Evolutionary conservation across 2,888 invertebrate species (phyloP).

Genomic region (Schizotus pectinicornis): DNA sequence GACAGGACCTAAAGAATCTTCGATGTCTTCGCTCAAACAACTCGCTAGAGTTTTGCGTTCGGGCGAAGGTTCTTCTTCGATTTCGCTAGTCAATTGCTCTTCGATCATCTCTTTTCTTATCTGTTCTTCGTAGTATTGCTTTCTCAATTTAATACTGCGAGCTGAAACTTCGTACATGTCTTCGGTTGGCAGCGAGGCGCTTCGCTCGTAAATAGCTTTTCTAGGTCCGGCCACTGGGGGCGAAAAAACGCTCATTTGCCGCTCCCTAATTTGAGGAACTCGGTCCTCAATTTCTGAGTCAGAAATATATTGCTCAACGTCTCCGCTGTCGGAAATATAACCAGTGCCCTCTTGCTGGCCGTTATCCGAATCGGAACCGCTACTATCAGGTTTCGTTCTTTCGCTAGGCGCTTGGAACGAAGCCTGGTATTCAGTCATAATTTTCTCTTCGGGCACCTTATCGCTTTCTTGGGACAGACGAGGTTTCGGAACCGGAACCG

Average conservation of each 20-base stretch:
- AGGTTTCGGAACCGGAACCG: conserved; percentile 59
- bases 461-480: conserved; percentile 36
- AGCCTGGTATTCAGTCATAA: conserved; percentile 54
- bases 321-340: conserved; percentile 57
- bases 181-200: conserved; percentile 61
- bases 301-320: conserved; percentile 57
- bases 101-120: conserved; percentile 66
- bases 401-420: conserved; percentile 51
- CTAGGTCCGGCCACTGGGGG: conserved; percentile 49
- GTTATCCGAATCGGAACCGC: conserved; percentile 54
- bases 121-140: conserved; percentile 67
- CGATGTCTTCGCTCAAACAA: conserved; percentile 35
- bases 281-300: conserved; percentile 58
- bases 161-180: conserved; percentile 62
- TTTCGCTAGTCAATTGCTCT: conserved; percentile 60
- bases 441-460: conserved; percentile 33
- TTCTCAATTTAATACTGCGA: conserved; percentile 62
- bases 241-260: conserved; percentile 58
- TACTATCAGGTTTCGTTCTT: conserved; percentile 47
- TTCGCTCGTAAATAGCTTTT: conserved; percentile 59
- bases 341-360: conserved; percentile 53
- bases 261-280: conserved; percentile 56
- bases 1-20: too few relatives aligned
- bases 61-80: conserved; percentile 59
- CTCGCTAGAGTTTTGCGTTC: conserved; percentile 57